Base-by-base conservation (phyloP, 1,140 invertebrate species). In the Pararge aegeria region DNA sequence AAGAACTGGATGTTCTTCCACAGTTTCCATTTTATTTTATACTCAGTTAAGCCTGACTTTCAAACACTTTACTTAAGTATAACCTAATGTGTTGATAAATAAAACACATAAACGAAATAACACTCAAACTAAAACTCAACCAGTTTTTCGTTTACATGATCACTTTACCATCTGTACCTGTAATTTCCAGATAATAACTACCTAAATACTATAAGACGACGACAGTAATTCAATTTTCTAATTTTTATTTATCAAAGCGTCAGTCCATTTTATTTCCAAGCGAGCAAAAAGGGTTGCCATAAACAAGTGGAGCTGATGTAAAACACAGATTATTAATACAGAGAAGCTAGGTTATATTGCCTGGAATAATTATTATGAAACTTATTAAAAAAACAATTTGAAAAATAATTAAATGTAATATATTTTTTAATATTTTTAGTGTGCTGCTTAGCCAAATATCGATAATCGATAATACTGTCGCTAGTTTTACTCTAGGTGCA, bases 71-170 rank as follows among this genome's bases (percentile, higher is more conserved):
- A 10, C 5, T 5, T 5, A 18, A 62, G 37, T 61, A 66, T 78
- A 78, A 75, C 73, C 71, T 75, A 71, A 59, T 61, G 52, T 78
- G 70, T 75, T 78, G 73, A 75, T 71, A 75, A 78, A 78, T 75
- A 78, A 73, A 78, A 75, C 64, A 75, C 72, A 72, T 69, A 74
- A 75, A 75, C 71, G 66, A 59, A 75, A 75, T 65, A 65, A 61
- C 48, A 55, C 61, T 55, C 52, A 19, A 55, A 37, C 9, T 34
- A 9, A 46, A 19, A 46, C 18, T 40, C 6, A 10, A 20, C n/a
- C 13, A 56, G 44, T 52, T 61, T 42, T 58, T 37, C 27, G 51
- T 38, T 64, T 67, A 68, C 62, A 74, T 68, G 54, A 66, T 72
- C 16, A 27, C 15, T n/a, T 40, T 21, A 48, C 12, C 21, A 29